A percentile compares a stretch with the other conserved stretches of the same genome.
Evolutionary conservation across 2,113 vertebrate species (phyloP).

Genomic region (Thalassoma bifasciatum): DNA sequence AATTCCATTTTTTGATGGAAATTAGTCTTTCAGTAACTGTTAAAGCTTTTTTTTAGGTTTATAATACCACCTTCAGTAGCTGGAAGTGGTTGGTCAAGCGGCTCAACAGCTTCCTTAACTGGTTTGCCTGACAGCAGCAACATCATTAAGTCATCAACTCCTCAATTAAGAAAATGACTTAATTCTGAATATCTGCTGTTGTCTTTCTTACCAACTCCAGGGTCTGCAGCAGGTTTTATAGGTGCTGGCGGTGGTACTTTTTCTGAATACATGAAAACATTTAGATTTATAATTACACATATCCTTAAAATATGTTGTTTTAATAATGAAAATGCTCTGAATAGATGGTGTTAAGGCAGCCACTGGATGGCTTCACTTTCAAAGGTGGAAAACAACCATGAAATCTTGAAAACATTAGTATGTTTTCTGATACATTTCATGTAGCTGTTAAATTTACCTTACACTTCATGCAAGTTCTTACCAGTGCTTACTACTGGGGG

Average conservation of each 20-base stretch:
- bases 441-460: constrained; percentile 16
- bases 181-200: background rate
- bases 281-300: background rate
- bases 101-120: constrained; percentile 12
- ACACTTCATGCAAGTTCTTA: constrained; percentile 46
- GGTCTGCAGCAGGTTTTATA: background rate
- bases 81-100: constrained; percentile 21
- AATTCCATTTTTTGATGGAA: background rate
- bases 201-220: constrained; percentile 27
- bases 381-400: no score
- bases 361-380: no score
- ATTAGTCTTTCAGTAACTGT: constrained; percentile 21
- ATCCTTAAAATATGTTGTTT: no score
- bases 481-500: constrained; percentile 5
- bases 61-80: constrained; percentile 27
- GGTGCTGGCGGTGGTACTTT: constrained; percentile 1
- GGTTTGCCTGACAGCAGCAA: constrained; percentile 37
- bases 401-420: no score
- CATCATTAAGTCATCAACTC: constrained; percentile 17
- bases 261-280: background rate
- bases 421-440: background rate
- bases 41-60: background rate
- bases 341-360: no score
- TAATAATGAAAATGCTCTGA: no score
- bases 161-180: background rate